Conservation (phyloP, 2,113 vertebrate genomes). For the Tursiops truncatus region DNA sequence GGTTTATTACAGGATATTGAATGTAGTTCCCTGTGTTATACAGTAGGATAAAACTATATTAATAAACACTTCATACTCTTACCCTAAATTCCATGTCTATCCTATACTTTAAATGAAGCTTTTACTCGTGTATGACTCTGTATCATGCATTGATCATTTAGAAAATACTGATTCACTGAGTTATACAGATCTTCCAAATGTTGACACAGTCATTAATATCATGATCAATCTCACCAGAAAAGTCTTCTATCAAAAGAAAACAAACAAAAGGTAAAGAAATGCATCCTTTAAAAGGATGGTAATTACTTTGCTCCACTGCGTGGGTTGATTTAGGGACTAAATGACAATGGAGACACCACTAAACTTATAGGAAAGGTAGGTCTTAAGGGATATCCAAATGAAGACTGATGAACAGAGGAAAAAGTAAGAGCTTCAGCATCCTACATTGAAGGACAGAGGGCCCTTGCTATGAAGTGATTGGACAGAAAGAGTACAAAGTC, state of each 20-base stretch:
- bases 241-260: conserved; percentile 22
- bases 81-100: neutral
- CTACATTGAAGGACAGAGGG: neutral
- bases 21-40: neutral
- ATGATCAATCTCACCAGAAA: conserved; percentile 30
- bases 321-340: neutral
- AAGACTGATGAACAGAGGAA: neutral
- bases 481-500: neutral
- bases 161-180: neutral
- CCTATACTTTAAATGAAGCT: neutral
- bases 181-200: neutral
- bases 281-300: neutral
- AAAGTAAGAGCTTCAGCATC: neutral
- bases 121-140: neutral
- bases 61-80: neutral
- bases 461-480: neutral
- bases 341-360: neutral
- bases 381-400: neutral
- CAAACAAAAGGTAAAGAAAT: neutral
- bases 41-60: neutral
- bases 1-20: neutral
- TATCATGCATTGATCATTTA: neutral
- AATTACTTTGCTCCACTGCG: neutral
- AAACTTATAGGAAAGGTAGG: neutral
- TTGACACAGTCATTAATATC: conserved; percentile 11